phyloP scores from a whole-genome alignment of 1,140 invertebrate genomes.

The Cheumatopsyche charites region DNA sequence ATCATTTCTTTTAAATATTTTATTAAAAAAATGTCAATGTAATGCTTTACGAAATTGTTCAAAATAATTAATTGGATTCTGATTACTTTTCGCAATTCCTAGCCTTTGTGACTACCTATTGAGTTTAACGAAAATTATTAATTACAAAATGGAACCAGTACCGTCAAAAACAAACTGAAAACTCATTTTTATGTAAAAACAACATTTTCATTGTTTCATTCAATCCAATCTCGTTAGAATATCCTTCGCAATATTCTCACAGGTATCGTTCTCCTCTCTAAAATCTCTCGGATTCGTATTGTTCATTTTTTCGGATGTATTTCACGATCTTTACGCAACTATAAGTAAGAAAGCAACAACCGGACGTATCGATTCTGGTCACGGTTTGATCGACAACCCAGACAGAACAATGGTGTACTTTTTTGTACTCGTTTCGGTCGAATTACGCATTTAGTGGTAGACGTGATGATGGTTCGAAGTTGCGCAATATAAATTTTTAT shows the following conservation, averaged over 20 bases:
- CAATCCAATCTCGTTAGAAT: neutral
- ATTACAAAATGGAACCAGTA: too few relatives aligned
- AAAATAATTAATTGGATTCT: too few relatives aligned
- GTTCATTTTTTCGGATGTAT: neutral
- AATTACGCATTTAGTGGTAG: slow-evolving; percentile 2
- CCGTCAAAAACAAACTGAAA: too few relatives aligned
- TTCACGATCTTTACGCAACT: slow-evolving; percentile 4
- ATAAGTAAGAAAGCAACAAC: neutral
- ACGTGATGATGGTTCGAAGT: neutral
- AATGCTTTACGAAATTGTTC: too few relatives aligned
- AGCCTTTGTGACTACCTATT: too few relatives aligned
- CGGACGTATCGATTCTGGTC: slow-evolving; percentile 23
- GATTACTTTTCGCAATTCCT: too few relatives aligned
- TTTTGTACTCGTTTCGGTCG: neutral
- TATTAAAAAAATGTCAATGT: too few relatives aligned
- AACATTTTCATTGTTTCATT: too few relatives aligned
- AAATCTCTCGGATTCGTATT: neutral
- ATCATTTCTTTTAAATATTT: too few relatives aligned
- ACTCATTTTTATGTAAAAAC: too few relatives aligned
- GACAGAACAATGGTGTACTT: slow-evolving; percentile 21
- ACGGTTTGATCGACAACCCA: slow-evolving; percentile 28
- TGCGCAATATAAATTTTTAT: too few relatives aligned
- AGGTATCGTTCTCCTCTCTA: neutral
- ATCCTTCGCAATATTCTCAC: neutral
- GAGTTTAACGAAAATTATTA: too few relatives aligned